A percentile compares a stretch with the other conserved stretches of the same genome.
Evolutionary conservation across 2,888 invertebrate species (phyloP).

Genomic region (Camptogramma bilineatum): DNA sequence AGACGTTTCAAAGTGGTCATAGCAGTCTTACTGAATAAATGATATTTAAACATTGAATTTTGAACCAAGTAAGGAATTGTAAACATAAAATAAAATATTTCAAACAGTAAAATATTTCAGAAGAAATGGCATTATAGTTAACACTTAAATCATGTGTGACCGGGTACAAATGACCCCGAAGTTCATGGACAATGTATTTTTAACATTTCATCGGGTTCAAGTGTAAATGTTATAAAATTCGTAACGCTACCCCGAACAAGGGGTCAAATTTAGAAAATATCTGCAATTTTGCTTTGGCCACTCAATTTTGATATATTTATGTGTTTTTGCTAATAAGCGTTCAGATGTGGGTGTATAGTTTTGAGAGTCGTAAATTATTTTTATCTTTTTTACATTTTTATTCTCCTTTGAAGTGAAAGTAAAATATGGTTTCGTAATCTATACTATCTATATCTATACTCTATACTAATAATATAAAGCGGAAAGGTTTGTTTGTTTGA

Average conservation of each 20-base stretch:
- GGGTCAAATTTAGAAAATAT: conserved; percentile 75
- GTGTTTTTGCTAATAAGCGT: conserved; percentile 63
- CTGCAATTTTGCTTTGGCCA: conserved; percentile 63
- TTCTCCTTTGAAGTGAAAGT: not conserved
- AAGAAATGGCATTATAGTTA: conserved; percentile 49
- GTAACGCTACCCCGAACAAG: conserved; percentile 69
- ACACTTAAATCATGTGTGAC: conserved; percentile 74
- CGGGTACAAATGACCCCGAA: conserved; percentile 72
- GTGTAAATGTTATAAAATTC: conserved; percentile 78
- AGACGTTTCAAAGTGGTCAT: no score
- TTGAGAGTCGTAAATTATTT: conserved; percentile 47
- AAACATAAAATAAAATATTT: no score
- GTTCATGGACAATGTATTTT: conserved; percentile 82
- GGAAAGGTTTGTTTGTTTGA: no score
- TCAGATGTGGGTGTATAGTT: conserved; percentile 61
- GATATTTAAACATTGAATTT: no score
- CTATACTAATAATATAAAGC: no score
- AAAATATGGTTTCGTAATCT: not conserved
- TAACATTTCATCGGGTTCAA: conserved; percentile 73
- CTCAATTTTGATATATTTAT: conserved; percentile 71
- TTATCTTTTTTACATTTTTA: conserved; percentile 1
- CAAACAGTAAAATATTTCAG: no score
- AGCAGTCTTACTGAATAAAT: no score
- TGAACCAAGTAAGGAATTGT: no score
- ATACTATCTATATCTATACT: no score